Evolutionary conservation across 2,113 vertebrate genomes (phyloP).

Genomic region (Emydura subglobosa): DNA sequence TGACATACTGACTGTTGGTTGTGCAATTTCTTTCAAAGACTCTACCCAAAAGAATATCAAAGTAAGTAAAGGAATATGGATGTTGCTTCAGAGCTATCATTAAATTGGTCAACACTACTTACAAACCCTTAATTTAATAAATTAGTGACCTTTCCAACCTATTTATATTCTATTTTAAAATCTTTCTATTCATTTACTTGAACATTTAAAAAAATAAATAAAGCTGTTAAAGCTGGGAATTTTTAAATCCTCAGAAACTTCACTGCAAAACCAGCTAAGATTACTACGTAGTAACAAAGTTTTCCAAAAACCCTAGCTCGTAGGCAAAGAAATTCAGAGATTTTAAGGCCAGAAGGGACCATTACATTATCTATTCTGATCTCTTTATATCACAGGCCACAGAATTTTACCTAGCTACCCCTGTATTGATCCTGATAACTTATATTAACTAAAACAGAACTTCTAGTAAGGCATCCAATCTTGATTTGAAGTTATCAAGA

Average conservation of each 20-base stretch:
- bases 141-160: background rate
- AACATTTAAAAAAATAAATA: background rate
- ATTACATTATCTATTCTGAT: background rate
- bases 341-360: background rate
- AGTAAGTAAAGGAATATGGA: background rate
- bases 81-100: background rate
- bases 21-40: background rate
- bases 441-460: background rate
- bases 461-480: background rate
- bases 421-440: background rate
- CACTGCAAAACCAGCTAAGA: background rate
- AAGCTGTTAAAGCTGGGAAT: background rate
- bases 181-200: background rate
- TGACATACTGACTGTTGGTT: background rate
- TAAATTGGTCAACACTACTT: background rate
- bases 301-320: background rate
- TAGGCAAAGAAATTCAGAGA: background rate
- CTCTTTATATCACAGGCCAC: rapidly evolving
- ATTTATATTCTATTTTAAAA: background rate
- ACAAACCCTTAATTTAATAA: background rate
- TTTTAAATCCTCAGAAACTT: background rate
- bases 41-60: background rate
- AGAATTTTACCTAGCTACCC: background rate
- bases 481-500: background rate
- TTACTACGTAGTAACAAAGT: background rate